Evolutionary conservation across 2,888 invertebrate genomes (phyloP).

Genomic region (Achlya flavicornis): DNA sequence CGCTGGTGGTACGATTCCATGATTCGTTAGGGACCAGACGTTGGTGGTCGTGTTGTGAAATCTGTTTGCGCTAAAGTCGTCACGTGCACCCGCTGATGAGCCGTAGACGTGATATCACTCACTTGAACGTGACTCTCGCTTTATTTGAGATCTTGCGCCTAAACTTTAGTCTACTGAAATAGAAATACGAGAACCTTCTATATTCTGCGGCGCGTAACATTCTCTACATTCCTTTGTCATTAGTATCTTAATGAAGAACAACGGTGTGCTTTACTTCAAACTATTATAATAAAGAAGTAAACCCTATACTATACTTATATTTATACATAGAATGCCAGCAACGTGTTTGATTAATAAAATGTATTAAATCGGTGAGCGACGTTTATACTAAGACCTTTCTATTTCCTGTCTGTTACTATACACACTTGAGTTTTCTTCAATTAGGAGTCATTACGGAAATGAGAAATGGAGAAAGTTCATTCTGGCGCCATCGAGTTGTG

Average conservation of each 20-base stretch:
- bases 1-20: conserved; percentile 33
- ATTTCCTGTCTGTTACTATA: conserved; percentile 20
- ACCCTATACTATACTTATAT: too few species aligned
- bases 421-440: conserved; percentile 57
- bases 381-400: too few species aligned
- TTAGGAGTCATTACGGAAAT: conserved; percentile 73
- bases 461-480: conserved; percentile 77
- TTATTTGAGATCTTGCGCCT: conserved; percentile 70
- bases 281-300: not conserved
- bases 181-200: conserved; percentile 17
- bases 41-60: conserved; percentile 72
- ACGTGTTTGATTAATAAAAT: too few species aligned
- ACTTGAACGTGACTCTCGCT: conserved; percentile 77
- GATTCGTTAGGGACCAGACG: conserved; percentile 47
- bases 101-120: conserved; percentile 82
- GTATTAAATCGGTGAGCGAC: too few species aligned
- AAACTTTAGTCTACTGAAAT: conserved; percentile 47
- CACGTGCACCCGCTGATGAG: conserved; percentile 82
- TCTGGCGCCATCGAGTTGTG: conserved; percentile 61
- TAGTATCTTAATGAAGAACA: conserved; percentile 20
- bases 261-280: not conserved
- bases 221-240: conserved; percentile 21
- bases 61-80: conserved; percentile 83
- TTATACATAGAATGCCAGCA: too few species aligned
- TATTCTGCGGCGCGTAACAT: not conserved